These are phyloP conservation scores for Chloroclysta siterata DNA, from an alignment of 2,888 invertebrate genomes.

Conservation along the genomic window DNA sequence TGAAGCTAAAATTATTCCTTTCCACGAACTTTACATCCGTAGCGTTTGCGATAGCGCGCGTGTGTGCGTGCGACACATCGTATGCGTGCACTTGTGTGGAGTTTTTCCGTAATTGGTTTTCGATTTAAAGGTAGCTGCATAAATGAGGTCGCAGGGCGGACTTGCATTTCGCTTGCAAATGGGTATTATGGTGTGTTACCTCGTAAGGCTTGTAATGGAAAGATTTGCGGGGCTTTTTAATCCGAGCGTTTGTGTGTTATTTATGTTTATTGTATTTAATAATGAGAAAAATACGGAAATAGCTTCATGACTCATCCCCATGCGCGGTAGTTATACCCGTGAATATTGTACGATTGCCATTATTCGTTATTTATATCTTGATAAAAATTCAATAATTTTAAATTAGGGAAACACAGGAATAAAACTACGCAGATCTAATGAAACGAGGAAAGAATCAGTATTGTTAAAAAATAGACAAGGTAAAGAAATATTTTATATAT, in stretches of 20 bases:
- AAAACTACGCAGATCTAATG: too few species aligned
- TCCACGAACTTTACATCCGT: conserved; percentile 36
- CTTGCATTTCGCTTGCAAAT: conserved; percentile 41
- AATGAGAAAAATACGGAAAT: too few species aligned
- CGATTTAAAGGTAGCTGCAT: conserved; percentile 66
- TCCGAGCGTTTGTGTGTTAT: neutral
- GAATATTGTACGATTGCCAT: too few species aligned
- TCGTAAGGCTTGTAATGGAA: conserved; percentile 22
- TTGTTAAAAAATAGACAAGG: too few species aligned
- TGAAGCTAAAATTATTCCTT: conserved; percentile 7
- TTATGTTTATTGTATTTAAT: neutral
- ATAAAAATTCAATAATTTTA: too few species aligned
- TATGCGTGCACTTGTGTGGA: conserved; percentile 62
- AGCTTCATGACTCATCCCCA: too few species aligned
- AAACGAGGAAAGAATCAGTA: too few species aligned
- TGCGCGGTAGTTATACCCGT: too few species aligned
- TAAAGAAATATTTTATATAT: too few species aligned
- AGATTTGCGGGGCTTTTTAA: conserved; percentile 9
- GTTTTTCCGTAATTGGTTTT: conserved; percentile 83
- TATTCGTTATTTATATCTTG: too few species aligned
- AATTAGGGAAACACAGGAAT: too few species aligned
- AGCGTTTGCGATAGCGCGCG: conserved; percentile 40
- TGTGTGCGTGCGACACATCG: conserved; percentile 56
- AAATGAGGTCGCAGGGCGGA: conserved; percentile 48
- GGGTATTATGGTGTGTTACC: conserved; percentile 40